Evolutionary conservation across 2,888 invertebrate genomes (phyloP), one percentile per base, ranked within the genome.

Genomic region (Athrips mouffetella): DNA sequence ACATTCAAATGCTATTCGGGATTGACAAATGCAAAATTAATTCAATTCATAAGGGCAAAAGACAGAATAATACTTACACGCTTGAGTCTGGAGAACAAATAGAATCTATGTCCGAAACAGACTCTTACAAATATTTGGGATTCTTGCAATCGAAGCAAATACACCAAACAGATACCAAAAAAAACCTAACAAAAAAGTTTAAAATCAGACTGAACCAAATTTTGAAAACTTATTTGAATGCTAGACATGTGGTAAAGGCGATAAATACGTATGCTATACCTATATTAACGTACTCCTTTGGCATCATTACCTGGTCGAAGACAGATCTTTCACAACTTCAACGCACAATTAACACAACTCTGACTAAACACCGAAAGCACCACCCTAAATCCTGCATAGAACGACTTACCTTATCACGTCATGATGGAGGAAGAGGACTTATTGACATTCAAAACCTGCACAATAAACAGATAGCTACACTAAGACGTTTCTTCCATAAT

Each of bases 61-160:
- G n/a, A 1, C 30, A 49, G 3, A 31, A 31, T 15, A 13, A 27
- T 13, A 37, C 16, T 21, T 52, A 49, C 23, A 18, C 7, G 18
- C 23, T 48, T 2, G 8, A 20, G 2, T 35, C 21, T 16, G 40
- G 30, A 6, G 37, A 47, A 16, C 2, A n/a, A 1, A 48, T 48
- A 5, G 29, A 33, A 10, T 21, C 50, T 2, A 7, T 55, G 7
- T 41, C 47, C 20, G 31, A 41, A 27, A 15, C 15, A 1, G 13
- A 27, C 2, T 11, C 37, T 7, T 55, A 55, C 18, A 53, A 54
- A 49, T 57, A 59, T 29, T 31, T 57, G 46, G 57, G 55, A 1
- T 55, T 23, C 23, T 6, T 44, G 2, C 57, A 57, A 41, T 27
- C 53, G n/a, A n/a, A 1, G 6, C n/a, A 29, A 2, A 29, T 29